Evolutionary conservation across 2,113 vertebrate species (phyloP).

Genomic region (Pollachius pollachius): DNA sequence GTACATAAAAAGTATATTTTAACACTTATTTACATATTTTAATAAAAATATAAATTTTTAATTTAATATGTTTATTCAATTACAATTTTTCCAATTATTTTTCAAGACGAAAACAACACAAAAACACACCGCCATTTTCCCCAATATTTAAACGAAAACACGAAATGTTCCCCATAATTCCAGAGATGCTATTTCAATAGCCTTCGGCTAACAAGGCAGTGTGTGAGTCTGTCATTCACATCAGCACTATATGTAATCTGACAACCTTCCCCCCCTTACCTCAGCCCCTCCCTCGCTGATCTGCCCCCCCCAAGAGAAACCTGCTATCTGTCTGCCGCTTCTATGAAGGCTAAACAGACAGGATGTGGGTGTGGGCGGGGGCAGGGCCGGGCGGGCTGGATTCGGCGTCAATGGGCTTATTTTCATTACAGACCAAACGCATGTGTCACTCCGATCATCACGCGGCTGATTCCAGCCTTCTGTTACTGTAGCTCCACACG

Average conservation of each 20-base stretch:
- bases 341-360: constrained; percentile 73
- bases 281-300: constrained; percentile 38
- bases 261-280: constrained; percentile 45
- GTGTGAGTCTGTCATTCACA: constrained; percentile 48
- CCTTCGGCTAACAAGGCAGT: not conserved
- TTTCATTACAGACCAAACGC: constrained; percentile 78
- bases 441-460: constrained; percentile 83
- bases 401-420: constrained; percentile 71
- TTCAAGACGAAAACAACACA: not conserved
- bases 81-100: not conserved
- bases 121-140: no score
- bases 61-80: not conserved
- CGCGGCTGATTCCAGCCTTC: constrained; percentile 88
- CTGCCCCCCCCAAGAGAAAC: constrained; percentile 10
- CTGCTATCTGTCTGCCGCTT: constrained; percentile 66
- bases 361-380: constrained; percentile 55
- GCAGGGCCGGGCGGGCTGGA: constrained; percentile 54
- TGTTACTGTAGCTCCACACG: constrained; percentile 84
- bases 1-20: not conserved
- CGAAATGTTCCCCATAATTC: no score
- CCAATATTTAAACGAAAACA: no score
- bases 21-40: not conserved
- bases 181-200: not conserved
- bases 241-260: constrained; percentile 60
- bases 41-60: not conserved